Evolutionary conservation across 2,113 vertebrate genomes (phyloP).

Genomic region (Clinocottus analis): DNA sequence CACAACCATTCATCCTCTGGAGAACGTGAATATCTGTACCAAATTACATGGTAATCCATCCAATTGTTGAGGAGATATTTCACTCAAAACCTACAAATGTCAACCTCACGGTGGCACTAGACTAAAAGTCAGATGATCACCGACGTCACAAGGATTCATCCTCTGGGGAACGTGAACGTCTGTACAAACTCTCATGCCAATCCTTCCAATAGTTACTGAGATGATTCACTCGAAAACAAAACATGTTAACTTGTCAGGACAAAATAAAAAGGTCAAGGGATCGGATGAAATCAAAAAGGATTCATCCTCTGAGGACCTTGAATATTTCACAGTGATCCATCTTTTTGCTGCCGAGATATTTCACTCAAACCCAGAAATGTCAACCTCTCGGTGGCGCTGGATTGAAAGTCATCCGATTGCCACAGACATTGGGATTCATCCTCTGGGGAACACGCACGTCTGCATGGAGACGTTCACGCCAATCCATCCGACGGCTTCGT

Average conservation of each 20-base stretch:
- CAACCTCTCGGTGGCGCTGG: neutral
- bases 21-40: too few species aligned
- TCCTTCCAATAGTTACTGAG: neutral
- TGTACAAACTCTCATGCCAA: too few species aligned
- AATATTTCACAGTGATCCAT: neutral
- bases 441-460: neutral
- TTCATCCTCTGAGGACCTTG: neutral
- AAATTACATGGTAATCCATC: too few species aligned
- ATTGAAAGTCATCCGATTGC: neutral
- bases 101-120: too few species aligned
- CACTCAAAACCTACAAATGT: too few species aligned
- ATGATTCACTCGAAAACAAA: neutral
- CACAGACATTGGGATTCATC: neutral
- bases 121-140: too few species aligned
- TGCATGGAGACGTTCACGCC: neutral
- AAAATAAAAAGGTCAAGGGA: neutral
- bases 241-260: neutral
- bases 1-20: too few species aligned
- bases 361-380: neutral
- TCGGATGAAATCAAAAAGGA: too few species aligned
- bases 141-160: too few species aligned
- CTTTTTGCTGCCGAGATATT: neutral
- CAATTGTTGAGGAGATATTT: too few species aligned
- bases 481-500: neutral
- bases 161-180: too few species aligned